A percentile compares a stretch with the other conserved stretches of the same genome.
Evolutionary conservation across 2,888 invertebrate species (phyloP).

Genomic region (Meteorus colon): DNA sequence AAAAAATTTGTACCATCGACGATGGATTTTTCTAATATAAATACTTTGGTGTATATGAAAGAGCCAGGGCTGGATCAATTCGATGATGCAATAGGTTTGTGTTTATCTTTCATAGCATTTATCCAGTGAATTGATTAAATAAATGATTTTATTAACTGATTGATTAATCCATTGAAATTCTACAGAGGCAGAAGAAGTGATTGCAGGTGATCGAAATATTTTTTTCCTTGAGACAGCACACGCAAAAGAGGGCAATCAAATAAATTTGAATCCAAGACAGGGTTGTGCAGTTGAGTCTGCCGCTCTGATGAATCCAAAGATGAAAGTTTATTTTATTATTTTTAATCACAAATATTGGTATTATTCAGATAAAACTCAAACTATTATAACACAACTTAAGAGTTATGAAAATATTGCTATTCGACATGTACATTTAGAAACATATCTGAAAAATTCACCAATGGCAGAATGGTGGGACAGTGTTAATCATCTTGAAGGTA

Average conservation of each 20-base stretch:
- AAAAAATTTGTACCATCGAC: too few species aligned
- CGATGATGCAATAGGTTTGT: background rate
- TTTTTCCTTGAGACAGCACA: constrained; percentile 23
- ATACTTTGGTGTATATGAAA: background rate
- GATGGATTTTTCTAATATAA: background rate
- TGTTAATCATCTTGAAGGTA: constrained; percentile 71
- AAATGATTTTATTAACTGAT: too few species aligned
- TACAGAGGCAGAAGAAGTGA: background rate
- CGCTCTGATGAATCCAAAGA: constrained; percentile 75
- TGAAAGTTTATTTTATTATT: constrained; percentile 75
- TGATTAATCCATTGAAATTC: background rate
- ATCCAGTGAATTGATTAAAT: too few species aligned
- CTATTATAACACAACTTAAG: constrained; percentile 53
- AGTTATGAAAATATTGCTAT: constrained; percentile 73
- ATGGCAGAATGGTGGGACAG: constrained; percentile 73
- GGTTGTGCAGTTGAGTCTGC: constrained; percentile 80
- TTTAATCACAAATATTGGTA: constrained; percentile 63
- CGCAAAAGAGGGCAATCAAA: constrained; percentile 39
- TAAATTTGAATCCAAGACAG: constrained; percentile 74
- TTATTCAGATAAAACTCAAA: constrained; percentile 48
- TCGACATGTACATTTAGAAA: constrained; percentile 72
- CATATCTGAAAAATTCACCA: constrained; percentile 75
- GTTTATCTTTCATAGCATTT: too few species aligned
- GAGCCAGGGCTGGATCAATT: background rate
- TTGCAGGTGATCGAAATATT: background rate